A percentile compares a stretch with the other conserved stretches of the same genome.
These are phyloP conservation scores for Sanderia malayensis DNA, from an alignment of 30 jellyfish, hydroid and myxozoan genomes.

Conservation along the genomic window DNA sequence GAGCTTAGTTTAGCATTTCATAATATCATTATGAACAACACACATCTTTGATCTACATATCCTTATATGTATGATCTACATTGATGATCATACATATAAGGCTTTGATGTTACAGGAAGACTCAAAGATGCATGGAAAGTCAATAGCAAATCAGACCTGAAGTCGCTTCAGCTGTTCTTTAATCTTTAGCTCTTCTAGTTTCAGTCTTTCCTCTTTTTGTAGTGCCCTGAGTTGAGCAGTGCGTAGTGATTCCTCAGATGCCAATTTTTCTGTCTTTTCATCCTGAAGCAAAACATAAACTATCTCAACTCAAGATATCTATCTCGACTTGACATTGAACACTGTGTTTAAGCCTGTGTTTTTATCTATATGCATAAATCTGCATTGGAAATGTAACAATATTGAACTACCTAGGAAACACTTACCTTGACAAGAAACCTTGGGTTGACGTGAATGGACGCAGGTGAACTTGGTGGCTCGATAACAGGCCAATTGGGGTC, in stretches of 20 bases:
- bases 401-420: neutral
- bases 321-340: neutral
- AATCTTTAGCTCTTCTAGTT: constrained; percentile 56
- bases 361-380: neutral
- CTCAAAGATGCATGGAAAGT: neutral
- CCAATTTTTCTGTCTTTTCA: neutral
- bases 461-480: constrained; percentile 42
- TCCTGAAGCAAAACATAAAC: neutral
- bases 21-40: neutral
- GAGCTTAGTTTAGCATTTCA: neutral
- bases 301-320: neutral
- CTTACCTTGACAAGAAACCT: constrained; percentile 73
- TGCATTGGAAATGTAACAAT: neutral
- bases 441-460: constrained; percentile 87
- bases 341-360: neutral
- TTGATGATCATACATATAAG: neutral
- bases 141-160: constrained; percentile 29
- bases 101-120: neutral
- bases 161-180: constrained; percentile 59
- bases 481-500: constrained; percentile 93
- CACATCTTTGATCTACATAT: neutral
- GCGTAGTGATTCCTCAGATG: constrained; percentile 2
- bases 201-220: constrained; percentile 32
- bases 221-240: neutral
- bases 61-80: neutral